Evolutionary conservation across 2,797 vertebrate species (phyloP), one percentile per base, ranked within the genome.

Genomic region (Poecilia picta): DNA sequence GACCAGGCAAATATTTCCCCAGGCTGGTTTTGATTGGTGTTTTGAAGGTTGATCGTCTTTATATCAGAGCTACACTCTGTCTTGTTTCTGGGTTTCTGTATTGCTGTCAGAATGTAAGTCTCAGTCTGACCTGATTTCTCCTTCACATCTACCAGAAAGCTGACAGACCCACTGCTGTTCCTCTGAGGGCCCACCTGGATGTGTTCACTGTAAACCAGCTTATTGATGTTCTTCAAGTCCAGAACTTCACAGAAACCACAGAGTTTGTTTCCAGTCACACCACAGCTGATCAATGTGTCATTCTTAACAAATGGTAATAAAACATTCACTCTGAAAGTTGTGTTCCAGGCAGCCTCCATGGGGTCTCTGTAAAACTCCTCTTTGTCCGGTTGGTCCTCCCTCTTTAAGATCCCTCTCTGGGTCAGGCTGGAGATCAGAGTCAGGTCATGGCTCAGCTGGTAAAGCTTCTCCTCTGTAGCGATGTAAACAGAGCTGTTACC

Each of bases 391-490:
- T 0, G 0, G 0, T 0, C 0, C 0, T 0, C 7, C 0, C 0
- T 5, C 0, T 8, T 51, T 16, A 86, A 0, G 33, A 74, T 0
- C 28, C 57, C 28, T 59, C 12, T 59, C 4, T 31, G 28, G 28
- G 12, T 59, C 57, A 31, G 57, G 5, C 0, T 59, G n/a, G 31
- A 28, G 57, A 59, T 31, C 57, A 31, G 12, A 31, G 57, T 59
- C 57, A 59, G 57, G 13, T 59, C 13, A 16, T 31, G 57, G 5
- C n/a, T 13, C 57, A 59, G 28, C 57, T 59, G 57, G 28, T 59
- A 31, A 12, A 59, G 92, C 75, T 79, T 95, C 84, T 95, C 88
- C 74, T 95, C 94, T 39, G 96, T 97, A 28, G 95, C 95, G 73
- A 97, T 90, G 88, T 95, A 96, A 72, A 98, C 89, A 73, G 78